phyloP scores from a whole-genome alignment of 2,797 vertebrate species.

The Capromys pilorides region DNA sequence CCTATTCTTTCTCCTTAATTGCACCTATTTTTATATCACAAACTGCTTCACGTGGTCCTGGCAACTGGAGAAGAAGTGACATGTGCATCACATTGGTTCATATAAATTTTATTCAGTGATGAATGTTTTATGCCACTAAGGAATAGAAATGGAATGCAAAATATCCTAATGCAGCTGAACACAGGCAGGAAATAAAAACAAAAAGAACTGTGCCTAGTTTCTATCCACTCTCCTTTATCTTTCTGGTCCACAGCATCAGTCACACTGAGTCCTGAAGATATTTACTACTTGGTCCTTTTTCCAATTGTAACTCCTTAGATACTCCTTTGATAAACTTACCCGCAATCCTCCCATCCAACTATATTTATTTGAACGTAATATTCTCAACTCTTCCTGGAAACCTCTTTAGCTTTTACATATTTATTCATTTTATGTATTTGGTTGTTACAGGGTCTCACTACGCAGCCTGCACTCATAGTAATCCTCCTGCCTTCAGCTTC shows the following conservation, averaged over 20 bases:
- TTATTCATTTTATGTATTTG: no score
- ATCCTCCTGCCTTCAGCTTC: no score
- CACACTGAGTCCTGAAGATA: rapidly evolving
- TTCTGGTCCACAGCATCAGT: rapidly evolving
- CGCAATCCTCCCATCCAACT: no score
- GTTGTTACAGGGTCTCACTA: no score
- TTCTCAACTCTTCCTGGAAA: no score
- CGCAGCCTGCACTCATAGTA: no score
- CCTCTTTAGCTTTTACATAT: no score
- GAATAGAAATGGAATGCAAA: background rate
- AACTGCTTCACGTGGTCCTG: rapidly evolving
- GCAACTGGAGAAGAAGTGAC: rapidly evolving
- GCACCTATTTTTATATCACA: rapidly evolving
- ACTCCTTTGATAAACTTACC: no score
- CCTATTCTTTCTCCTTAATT: background rate
- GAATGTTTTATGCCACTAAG: background rate
- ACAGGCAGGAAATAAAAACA: rapidly evolving
- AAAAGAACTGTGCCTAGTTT: rapidly evolving
- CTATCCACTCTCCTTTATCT: rapidly evolving
- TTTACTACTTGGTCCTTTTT: rapidly evolving
- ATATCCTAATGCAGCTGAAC: rapidly evolving
- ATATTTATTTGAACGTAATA: no score
- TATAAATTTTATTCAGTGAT: background rate
- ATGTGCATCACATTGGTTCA: background rate
- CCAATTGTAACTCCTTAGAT: no score